Percentiles rank a stretch among this genome's conserved stretches.
Evolutionary conservation across 2,888 invertebrate species (phyloP).

Genomic region (Pelosia muscerda): DNA sequence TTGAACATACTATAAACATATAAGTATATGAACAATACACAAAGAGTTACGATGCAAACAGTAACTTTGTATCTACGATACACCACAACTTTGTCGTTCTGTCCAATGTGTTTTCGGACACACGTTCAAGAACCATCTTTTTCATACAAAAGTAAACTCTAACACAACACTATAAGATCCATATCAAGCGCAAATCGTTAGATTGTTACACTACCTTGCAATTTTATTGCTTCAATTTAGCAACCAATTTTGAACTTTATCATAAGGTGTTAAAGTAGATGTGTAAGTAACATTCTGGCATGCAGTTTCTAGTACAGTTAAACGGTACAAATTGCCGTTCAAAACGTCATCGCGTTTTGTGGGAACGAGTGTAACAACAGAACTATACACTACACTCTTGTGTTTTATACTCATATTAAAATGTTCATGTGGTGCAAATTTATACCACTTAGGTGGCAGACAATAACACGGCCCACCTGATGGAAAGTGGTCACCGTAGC

Average conservation of each 20-base stretch:
- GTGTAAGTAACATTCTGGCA: slow-evolving; percentile 49
- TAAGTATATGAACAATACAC: slow-evolving; percentile 56
- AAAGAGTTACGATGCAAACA: slow-evolving; percentile 64
- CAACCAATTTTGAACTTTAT: slow-evolving; percentile 51
- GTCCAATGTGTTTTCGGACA: slow-evolving; percentile 60
- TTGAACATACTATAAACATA: slow-evolving; percentile 20
- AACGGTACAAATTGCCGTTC: slow-evolving; percentile 72
- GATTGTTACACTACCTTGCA: slow-evolving; percentile 40
- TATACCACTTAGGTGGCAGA: no score
- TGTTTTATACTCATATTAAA: slow-evolving; percentile 61
- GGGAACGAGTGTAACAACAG: slow-evolving; percentile 58
- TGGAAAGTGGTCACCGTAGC: no score
- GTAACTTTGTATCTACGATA: slow-evolving; percentile 70
- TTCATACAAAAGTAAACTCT: slow-evolving; percentile 48
- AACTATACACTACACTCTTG: slow-evolving; percentile 50
- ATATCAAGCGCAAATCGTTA: slow-evolving; percentile 22
- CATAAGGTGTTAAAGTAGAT: slow-evolving; percentile 44
- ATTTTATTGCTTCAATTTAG: slow-evolving; percentile 49
- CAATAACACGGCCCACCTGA: no score
- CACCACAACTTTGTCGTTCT: slow-evolving; percentile 67
- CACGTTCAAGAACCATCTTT: slow-evolving; percentile 34
- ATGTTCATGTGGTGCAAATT: slow-evolving; percentile 56
- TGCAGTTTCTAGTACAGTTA: slow-evolving; percentile 57
- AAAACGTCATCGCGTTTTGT: slow-evolving; percentile 70
- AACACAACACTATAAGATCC: slow-evolving; percentile 20